Evolutionary conservation across 2,113 vertebrate species (phyloP), one percentile per base, ranked within the genome.

Genomic region (Garra rufa): DNA sequence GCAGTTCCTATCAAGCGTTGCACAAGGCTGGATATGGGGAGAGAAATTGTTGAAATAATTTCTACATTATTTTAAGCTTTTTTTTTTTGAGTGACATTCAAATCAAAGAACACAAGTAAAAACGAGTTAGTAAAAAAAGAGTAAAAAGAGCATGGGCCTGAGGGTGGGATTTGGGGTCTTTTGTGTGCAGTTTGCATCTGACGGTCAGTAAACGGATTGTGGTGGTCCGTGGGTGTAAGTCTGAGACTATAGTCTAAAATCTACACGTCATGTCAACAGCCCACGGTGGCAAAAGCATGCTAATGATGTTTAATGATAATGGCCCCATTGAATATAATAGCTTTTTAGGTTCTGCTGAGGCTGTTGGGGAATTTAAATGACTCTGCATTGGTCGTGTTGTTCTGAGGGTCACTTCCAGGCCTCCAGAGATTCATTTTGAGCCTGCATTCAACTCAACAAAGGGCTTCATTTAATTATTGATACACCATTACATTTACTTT

Each of bases 351-450:
- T 34, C 28, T 65, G 14, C 14, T 19, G 63, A 19, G 59, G 24
- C 59, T 28, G 24, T 28, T 15, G 24, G 24, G 61, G 61, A 59
- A 81, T 87, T 48, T 59, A 84, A 87, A 87, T n/a, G 82, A 61
- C 86, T 50, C 26, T 76, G 67, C 76, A 44, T 44, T 55, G 26
- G 76, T 44, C 83, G 19, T 48, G 43, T 46, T 76, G 85, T 87
- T 82, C 57, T 77, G 44, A 48, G 70, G 76, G 59, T 3, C 3
- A 55, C 52, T 55, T 55, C 3, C 52, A 55, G 52, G n/a, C 19
- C 52, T 57, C 6, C 41, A 4, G 46, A 84, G 59, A 61, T 87
- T 76, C 69, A 76, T 67, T 82, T 41, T 84, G 61, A 57, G 67
- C 63, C 34, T 73, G 70, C 70, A 38, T 67, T 81, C 77, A 15